Base-by-base conservation (phyloP, 2,797 vertebrate genomes). In the Pangasius larnaudii region DNA sequence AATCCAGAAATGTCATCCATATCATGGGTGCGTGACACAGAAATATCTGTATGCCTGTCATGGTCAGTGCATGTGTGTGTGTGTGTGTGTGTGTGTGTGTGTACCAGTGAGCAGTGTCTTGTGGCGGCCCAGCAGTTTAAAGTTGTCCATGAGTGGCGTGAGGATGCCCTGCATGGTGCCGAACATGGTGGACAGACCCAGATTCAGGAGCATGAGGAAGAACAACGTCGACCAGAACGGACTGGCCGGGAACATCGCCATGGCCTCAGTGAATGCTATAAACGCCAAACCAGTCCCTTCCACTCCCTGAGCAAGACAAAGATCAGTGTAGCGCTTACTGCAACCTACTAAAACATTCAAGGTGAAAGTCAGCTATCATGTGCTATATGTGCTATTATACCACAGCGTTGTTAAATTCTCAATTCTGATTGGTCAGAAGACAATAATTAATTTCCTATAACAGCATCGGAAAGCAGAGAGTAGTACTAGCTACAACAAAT, bases 181-280 rank as follows among this genome's bases (percentile, higher is more conserved):
- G 88, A 99, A 99, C 98, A 99, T 99, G 93, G 98, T 99, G 92
- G 98, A 98, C 58, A 99, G 96, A 75, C 98, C 98, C 90, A 99
- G 90, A 93, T 99, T 99, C 85, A 99, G 96, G 88, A 99, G 92
- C 98, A 99, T 99, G 84, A 99, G 97, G 93, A 99, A 99, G 91
- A 99, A 99, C 94, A 99, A 96, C 3, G 97, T 95, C 33, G 98
- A 99, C 98, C 98, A 99, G 95, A 99, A 98, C 2, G 98, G 98
- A 88, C 98, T 97, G 80, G 96, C 98, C 46, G 98, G 98, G 91
- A 99, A 99, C 86, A 97, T 96, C 0, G 97, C 97, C 98, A 99
- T 99, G 7, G 98, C 98, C 95, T 99, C 98, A 0, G 98, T 99
- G 93, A 99, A 99, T 1, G 98, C 97, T 88, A 99, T 99, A 92